Evolutionary conservation across 2,888 invertebrate species (phyloP), one percentile per base, ranked within the genome.

Genomic region (Eilema depressum): DNA sequence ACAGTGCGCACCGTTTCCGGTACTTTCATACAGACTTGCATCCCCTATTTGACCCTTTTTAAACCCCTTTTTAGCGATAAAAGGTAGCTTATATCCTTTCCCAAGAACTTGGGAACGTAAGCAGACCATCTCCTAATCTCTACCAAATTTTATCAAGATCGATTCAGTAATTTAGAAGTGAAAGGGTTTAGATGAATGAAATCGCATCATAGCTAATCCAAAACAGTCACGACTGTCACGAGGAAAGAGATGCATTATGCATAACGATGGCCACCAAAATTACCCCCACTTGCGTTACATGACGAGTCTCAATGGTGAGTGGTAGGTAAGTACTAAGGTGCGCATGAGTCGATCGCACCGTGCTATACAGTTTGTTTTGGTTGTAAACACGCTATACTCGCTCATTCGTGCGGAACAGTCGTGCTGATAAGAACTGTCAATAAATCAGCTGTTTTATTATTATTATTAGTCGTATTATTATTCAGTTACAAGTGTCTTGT

Each of bases 251-350:
- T 25, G 10, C 25, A 23, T 41, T 20, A 12, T 26, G 41, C 20
- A 17, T 25, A 64, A 28, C 47, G n/a, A 41, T 41, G 37, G 17
- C 28, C 60, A 41, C 66, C 12, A 23, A 47, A n/a, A 60, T 59
- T 47, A 47, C 11, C 66, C 60, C 66, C 66, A 66, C 66, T 60
- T 60, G n/a, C 2, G 33, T 12, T 26, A 10, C 62, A 37, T 41
- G n/a, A 59, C 17, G 28, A 66, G 28, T 28, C n/a, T 14, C 14
- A 60, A 26, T 59, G 25, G 25, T 25, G 11, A 37, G 33, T 37
- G n/a, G n/a, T n/a, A n/a, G 14, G 25, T 25, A 11, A 3, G 1
- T 41, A 60, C 30, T 12, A 47, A 10, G 12, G 37, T n/a, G 26
- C n/a, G 12, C 8, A 28, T 60, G 37, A 66, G 59, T 60, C 41